phyloP scores from a whole-genome alignment of 2,888 invertebrate genomes.

The Tetrapedia diversipes region DNA sequence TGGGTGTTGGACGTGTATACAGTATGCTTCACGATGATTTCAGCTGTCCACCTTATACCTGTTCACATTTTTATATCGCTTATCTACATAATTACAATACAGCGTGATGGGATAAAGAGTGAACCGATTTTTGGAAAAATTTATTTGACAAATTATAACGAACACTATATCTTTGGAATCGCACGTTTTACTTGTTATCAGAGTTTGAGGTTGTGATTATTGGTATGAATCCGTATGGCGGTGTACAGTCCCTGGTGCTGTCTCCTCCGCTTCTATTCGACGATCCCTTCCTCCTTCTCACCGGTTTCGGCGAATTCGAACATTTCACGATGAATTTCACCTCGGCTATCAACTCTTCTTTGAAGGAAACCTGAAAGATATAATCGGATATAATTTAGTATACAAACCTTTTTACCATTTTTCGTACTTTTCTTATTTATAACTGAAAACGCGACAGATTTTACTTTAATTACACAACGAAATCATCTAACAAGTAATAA shows the following conservation, averaged over 20 bases:
- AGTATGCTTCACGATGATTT: too few species aligned
- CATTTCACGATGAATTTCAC: constrained; percentile 89
- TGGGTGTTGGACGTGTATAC: too few species aligned
- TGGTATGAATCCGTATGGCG: constrained; percentile 75
- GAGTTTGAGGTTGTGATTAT: constrained; percentile 70
- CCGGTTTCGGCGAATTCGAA: constrained; percentile 88
- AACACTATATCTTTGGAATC: not conserved
- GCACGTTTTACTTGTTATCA: constrained; percentile 59
- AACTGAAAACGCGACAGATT: too few species aligned
- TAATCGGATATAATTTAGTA: too few species aligned
- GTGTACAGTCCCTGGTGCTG: constrained; percentile 70
- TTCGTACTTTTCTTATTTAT: too few species aligned
- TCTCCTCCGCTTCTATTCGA: constrained; percentile 81
- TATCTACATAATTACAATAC: too few species aligned
- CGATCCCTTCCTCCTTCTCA: constrained; percentile 82
- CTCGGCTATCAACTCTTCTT: constrained; percentile 88
- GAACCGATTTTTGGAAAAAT: not conserved
- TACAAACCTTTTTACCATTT: too few species aligned
- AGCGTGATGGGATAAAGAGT: not conserved
- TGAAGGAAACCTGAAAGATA: constrained; percentile 85
- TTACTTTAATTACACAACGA: too few species aligned
- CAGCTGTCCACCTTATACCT: too few species aligned
- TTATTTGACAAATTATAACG: not conserved
- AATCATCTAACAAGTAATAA: too few species aligned
- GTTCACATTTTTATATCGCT: too few species aligned